Evolutionary conservation across 2,888 invertebrate species (phyloP), one percentile per base, ranked within the genome.

Genomic region (Molanna angustata): DNA sequence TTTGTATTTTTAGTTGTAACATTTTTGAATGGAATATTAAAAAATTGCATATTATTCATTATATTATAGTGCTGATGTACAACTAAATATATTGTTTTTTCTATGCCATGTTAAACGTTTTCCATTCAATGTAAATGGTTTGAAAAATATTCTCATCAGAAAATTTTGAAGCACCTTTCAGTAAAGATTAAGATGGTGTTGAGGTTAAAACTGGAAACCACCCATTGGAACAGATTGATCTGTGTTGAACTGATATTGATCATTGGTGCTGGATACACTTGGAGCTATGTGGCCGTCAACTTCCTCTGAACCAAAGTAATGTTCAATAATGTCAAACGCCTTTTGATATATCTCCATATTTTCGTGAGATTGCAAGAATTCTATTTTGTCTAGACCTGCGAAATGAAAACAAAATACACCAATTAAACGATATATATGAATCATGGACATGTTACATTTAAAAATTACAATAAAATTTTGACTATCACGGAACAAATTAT

Each of bases 341-440:
- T 96, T 96, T 71, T 94, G 89, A 75, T 97, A 98, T 62, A 98
- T 94, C 64, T 97, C 96, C 71, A 91, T 83, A 68, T 97, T 97
- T 70, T 95, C 93, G 70, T 98, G 96, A 39, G 94, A 94, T 71
- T 98, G 97, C 46, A 98, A 79, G 73, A 92, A 97, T 75, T 98
- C 97, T 62, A 98, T 95, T 79, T 97, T 97, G 70, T 98, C 97
- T 69, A 98, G 79, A 67, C 97, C 94, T 93, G 66, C 13, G 72
- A 77, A 41, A 39, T 13, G 6, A 41, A 27, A 57, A 31, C 27
- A 32, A 43, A 14, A n/a, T n/a, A n/a, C n/a, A n/a, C n/a, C n/a
- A n/a, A n/a, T n/a, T n/a, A n/a, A n/a, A n/a, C n/a, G n/a, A n/a
- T n/a, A n/a, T n/a, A n/a, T n/a, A n/a, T n/a, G n/a, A n/a, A n/a